Percentiles rank a stretch among this genome's conserved stretches.
These are phyloP conservation scores for Ceratina calcarata DNA, from an alignment of 1,140 invertebrate species.

Conservation along the genomic window DNA sequence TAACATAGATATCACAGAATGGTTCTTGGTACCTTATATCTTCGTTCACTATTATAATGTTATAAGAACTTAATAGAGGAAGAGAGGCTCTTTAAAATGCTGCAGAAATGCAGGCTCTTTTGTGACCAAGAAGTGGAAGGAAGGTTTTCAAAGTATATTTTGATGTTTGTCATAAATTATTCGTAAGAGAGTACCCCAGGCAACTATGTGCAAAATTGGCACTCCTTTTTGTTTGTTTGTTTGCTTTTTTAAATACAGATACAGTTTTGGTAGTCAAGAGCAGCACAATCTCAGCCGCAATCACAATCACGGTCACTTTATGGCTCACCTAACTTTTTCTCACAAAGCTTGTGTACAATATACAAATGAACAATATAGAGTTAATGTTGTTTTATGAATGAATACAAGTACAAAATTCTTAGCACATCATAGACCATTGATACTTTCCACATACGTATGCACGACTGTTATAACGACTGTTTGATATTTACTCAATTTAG, in stretches of 20 bases:
- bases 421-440: slow-evolving; percentile 70
- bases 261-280: slow-evolving; percentile 64
- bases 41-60: slow-evolving; percentile 75
- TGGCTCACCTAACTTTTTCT: slow-evolving; percentile 65
- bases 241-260: slow-evolving; percentile 48
- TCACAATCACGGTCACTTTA: slow-evolving; percentile 69
- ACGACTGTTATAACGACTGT: slow-evolving; percentile 67
- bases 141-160: slow-evolving; percentile 65
- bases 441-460: slow-evolving; percentile 69
- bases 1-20: slow-evolving; percentile 81
- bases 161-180: slow-evolving; percentile 69
- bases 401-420: slow-evolving; percentile 73
- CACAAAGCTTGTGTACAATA: slow-evolving; percentile 67
- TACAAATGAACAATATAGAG: slow-evolving; percentile 69
- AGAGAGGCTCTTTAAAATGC: slow-evolving; percentile 74
- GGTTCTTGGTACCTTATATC: slow-evolving; percentile 81
- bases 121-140: slow-evolving; percentile 65
- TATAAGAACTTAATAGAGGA: slow-evolving; percentile 75
- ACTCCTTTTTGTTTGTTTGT: slow-evolving; percentile 47
- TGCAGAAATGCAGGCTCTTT: slow-evolving; percentile 69
- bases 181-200: slow-evolving; percentile 59
- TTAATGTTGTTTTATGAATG: slow-evolving; percentile 67
- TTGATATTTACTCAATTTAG: slow-evolving; percentile 72
- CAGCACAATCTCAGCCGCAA: slow-evolving; percentile 67
- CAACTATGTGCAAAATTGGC: slow-evolving; percentile 64